Evolutionary conservation across 2,888 invertebrate species (phyloP).

Genomic region (Scelioninae gen. 1): DNA sequence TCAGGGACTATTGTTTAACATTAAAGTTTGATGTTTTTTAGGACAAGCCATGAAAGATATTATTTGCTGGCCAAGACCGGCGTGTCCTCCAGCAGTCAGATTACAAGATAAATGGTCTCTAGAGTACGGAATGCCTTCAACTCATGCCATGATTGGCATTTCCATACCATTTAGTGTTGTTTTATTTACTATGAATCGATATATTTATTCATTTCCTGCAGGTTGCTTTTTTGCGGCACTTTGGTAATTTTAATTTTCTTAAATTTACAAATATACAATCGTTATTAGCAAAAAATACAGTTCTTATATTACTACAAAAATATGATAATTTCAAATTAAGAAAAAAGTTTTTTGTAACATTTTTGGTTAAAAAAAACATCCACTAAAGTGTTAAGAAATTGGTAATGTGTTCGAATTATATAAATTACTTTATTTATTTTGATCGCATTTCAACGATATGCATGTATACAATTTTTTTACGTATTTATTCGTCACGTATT

Average conservation of each 20-base stretch:
- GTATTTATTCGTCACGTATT: too few species aligned
- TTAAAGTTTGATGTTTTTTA: constrained; percentile 79
- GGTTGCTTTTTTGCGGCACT: constrained; percentile 87
- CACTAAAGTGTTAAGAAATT: too few species aligned
- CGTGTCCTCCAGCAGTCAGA: constrained; percentile 91
- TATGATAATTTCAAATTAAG: too few species aligned
- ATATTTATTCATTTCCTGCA: constrained; percentile 88
- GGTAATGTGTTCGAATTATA: too few species aligned
- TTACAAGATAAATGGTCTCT: constrained; percentile 94
- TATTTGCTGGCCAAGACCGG: constrained; percentile 93
- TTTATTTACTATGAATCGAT: constrained; percentile 91
- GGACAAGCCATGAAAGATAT: constrained; percentile 96
- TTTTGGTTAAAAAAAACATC: too few species aligned
- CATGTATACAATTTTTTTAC: too few species aligned
- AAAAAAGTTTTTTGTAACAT: too few species aligned
- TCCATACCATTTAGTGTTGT: constrained; percentile 94
- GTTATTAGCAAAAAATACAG: too few species aligned
- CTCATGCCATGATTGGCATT: constrained; percentile 96
- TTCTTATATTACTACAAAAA: too few species aligned
- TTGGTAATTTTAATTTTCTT: constrained; percentile 84
- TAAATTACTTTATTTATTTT: too few species aligned
- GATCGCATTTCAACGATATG: too few species aligned
- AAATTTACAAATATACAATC: neutral
- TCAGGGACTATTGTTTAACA: too few species aligned
- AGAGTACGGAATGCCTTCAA: constrained; percentile 98